Conservation (phyloP, 1,140 invertebrate species). For the Rhyzopertha dominica region DNA sequence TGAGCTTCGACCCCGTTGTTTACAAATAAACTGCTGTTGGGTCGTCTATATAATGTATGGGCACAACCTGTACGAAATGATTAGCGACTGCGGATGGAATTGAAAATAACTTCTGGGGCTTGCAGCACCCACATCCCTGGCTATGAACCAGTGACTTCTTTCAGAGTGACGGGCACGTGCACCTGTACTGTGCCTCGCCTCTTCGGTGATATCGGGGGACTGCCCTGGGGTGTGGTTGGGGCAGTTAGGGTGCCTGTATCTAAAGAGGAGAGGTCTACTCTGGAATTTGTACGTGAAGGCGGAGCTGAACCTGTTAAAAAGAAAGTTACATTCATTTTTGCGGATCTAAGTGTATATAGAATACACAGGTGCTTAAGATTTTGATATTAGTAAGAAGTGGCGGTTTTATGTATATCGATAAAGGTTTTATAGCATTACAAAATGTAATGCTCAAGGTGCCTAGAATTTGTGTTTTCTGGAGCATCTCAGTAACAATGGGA, state of each 20-base stretch:
- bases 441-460: constrained; percentile 8
- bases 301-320: constrained; percentile 50
- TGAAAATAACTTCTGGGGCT: too few relatives aligned
- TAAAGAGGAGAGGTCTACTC: constrained; percentile 55
- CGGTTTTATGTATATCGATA: neutral
- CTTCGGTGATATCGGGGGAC: constrained; percentile 41
- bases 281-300: constrained; percentile 60
- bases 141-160: too few relatives aligned
- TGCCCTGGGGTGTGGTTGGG: constrained; percentile 38
- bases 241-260: constrained; percentile 49
- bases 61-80: too few relatives aligned
- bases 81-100: too few relatives aligned
- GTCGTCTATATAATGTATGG: too few relatives aligned
- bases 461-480: neutral
- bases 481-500: neutral
- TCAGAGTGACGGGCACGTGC: constrained; percentile 38
- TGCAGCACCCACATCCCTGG: too few relatives aligned
- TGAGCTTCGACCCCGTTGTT: too few relatives aligned
- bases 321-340: constrained; percentile 4
- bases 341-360: neutral
- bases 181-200: constrained; percentile 24
- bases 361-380: neutral
- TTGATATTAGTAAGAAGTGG: neutral
- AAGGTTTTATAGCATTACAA: neutral
- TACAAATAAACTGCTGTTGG: too few relatives aligned